These are phyloP conservation scores for Promerops cafer DNA, from an alignment of 2,113 vertebrate species.

Conservation along the genomic window DNA sequence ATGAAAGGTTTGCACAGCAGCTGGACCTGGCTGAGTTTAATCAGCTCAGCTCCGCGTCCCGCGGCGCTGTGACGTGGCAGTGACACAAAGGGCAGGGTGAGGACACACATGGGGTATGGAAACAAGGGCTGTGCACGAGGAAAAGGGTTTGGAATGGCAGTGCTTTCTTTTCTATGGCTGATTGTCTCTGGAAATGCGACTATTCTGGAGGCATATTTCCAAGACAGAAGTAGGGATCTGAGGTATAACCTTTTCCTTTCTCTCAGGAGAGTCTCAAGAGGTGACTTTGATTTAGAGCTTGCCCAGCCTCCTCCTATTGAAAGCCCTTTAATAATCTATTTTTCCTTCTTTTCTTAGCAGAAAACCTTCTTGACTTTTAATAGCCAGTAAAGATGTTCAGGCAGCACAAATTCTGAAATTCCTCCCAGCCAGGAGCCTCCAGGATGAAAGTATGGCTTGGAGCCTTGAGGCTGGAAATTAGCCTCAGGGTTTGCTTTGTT, in stretches of 20 bases:
- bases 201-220: not conserved
- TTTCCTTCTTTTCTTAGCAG: not conserved
- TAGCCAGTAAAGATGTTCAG: not conserved
- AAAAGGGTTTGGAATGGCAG: not conserved
- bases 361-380: not conserved
- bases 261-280: not conserved
- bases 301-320: not conserved
- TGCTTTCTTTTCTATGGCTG: not conserved
- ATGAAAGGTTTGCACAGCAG: not conserved
- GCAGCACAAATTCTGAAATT: not conserved
- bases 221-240: not conserved
- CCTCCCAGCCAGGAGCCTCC: not conserved
- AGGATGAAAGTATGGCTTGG: not conserved
- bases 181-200: not conserved
- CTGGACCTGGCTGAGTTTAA: not conserved
- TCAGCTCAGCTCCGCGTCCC: not conserved
- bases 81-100: not conserved
- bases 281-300: constrained; percentile 26
- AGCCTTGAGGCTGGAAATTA: not conserved
- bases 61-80: rapidly evolving
- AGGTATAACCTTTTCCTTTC: constrained; percentile 16
- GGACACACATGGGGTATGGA: rapidly evolving
- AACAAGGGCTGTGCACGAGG: not conserved
- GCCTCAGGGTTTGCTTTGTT: not conserved
- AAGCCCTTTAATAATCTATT: not conserved